These are phyloP conservation scores for Sanderia malayensis DNA, from an alignment of 30 jellyfish, hydroid and myxozoan genomes.

Conservation along the genomic window DNA sequence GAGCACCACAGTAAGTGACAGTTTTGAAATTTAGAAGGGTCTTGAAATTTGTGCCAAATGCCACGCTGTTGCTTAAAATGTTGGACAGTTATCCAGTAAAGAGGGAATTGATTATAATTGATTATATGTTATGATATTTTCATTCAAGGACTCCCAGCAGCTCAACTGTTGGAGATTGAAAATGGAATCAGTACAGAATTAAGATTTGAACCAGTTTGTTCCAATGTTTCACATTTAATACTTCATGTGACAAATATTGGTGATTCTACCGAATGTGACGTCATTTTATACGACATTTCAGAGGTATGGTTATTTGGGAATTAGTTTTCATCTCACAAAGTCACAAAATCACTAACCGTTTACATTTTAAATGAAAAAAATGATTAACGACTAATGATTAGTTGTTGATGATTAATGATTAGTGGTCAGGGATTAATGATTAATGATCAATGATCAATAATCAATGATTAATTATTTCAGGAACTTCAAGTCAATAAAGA, in stretches of 20 bases:
- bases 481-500: slow-evolving; percentile 4
- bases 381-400: too few species aligned
- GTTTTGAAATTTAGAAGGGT: too few species aligned
- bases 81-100: too few species aligned
- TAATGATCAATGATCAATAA: background rate
- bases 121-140: background rate
- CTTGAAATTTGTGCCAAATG: too few species aligned
- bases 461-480: background rate
- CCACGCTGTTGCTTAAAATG: too few species aligned
- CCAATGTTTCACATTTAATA: slow-evolving; percentile 64
- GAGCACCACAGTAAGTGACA: slow-evolving; percentile 72
- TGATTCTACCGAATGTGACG: slow-evolving; percentile 61
- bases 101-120: too few species aligned
- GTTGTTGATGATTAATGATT: too few species aligned
- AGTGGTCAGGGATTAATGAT: too few species aligned
- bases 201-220: slow-evolving; percentile 68
- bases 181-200: slow-evolving; percentile 56
- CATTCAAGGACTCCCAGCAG: slow-evolving; percentile 73
- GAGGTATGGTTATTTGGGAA: slow-evolving; percentile 83
- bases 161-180: slow-evolving; percentile 44
- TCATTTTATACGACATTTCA: slow-evolving; percentile 53
- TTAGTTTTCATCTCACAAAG: too few species aligned
- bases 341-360: too few species aligned
- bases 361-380: too few species aligned
- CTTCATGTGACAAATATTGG: slow-evolving; percentile 69